Evolutionary conservation across 2,113 vertebrate genomes (phyloP), one percentile per base, ranked within the genome.

Genomic region (Pomatostomus ruficeps): DNA sequence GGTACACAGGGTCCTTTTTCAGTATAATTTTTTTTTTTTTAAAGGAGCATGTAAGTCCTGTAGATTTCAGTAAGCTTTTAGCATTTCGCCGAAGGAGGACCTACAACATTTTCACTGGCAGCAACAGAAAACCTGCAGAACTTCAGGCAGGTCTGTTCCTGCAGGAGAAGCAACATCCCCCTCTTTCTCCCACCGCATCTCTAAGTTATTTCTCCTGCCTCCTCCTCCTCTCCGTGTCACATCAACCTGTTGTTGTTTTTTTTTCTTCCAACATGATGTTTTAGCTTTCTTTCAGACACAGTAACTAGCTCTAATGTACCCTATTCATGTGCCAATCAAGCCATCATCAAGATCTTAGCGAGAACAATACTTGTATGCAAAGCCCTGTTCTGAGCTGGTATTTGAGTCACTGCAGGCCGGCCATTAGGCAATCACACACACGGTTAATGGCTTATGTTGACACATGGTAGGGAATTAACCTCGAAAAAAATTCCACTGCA

Each of bases 281-380:
- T 95, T 91, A 96, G 94, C 94, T 97, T 95, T 92, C 95, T 96
- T 97, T 96, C 96, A 95, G 96, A 95, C 96, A 96, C 85, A 92
- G 96, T 97, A 98, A 98, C 97, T 91, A 97, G 96, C 96, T 97
- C 96, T 96, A 97, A 98, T 92, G 96, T 95, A 95, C 88, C 68
- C 94, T 91, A 98, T 97, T 98, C 97, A 98, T 87, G 80, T 97
- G 97, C 95, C 97, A 98, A 95, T 98, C 97, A 98, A 97, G 95
- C 93, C 93, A 94, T 93, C 97, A 97, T 94, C 89, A 76, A 96
- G 96, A 97, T 97, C 95, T 96, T 83, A 95, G 21, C 72, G 85
- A 94, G 95, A 98, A 98, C 97, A 98, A 98, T 95, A 90, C 93
- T 91, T 93, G 94, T 93, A 94, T 75, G 96, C 91, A 97, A 96